A percentile compares a stretch with the other conserved stretches of the same genome.
Evolutionary conservation across 2,113 vertebrate species (phyloP).

Genomic region (Protomyctophum bolini): DNA sequence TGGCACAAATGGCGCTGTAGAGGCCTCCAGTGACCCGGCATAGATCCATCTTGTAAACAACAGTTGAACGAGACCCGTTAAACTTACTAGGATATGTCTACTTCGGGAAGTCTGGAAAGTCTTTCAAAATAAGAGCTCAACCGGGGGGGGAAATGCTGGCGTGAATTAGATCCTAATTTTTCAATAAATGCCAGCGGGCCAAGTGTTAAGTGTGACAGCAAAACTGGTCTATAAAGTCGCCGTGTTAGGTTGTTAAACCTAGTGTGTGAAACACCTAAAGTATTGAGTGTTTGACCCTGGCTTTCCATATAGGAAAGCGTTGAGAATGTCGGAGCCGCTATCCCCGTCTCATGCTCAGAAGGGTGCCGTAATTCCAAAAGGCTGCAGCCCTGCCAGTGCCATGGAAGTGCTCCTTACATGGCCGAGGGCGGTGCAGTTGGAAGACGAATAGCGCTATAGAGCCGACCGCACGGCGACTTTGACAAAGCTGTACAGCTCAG

Average conservation of each 20-base stretch:
- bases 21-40: too few relatives aligned
- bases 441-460: slow-evolving; percentile 24
- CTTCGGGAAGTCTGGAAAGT: too few relatives aligned
- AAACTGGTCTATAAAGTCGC: neutral
- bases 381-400: slow-evolving; percentile 35
- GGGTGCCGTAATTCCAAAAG: slow-evolving; percentile 63
- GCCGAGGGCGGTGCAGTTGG: slow-evolving; percentile 23
- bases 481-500: slow-evolving; percentile 17
- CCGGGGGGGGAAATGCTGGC: too few relatives aligned
- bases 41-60: too few relatives aligned
- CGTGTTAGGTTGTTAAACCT: slow-evolving; percentile 26
- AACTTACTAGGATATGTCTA: too few relatives aligned
- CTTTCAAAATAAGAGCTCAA: too few relatives aligned
- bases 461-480: slow-evolving; percentile 6
- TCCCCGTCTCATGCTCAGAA: slow-evolving; percentile 60
- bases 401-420: slow-evolving; percentile 54
- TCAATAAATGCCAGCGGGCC: too few relatives aligned
- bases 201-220: neutral
- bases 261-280: slow-evolving; percentile 35
- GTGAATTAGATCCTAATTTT: too few relatives aligned
- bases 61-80: too few relatives aligned
- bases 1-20: too few relatives aligned
- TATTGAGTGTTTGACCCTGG: slow-evolving; percentile 34
- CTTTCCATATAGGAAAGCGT: slow-evolving; percentile 38
- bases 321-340: slow-evolving; percentile 45